Base-by-base conservation (phyloP, 2,113 vertebrate genomes). In the Centropristis striata region DNA sequence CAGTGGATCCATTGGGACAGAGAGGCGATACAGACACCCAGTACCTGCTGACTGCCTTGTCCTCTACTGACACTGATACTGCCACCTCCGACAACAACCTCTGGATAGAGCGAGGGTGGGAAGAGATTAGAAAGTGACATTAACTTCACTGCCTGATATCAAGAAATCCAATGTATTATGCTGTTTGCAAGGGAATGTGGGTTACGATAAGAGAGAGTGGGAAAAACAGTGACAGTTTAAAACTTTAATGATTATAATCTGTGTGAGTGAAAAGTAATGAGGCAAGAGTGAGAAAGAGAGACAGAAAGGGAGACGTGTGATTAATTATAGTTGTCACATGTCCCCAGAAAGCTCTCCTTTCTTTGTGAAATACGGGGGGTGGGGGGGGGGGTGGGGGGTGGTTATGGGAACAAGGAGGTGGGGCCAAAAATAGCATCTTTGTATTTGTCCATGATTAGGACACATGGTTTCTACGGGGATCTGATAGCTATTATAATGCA, bases 81-180 rank as follows among this genome's bases (percentile, higher is more conserved):
- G 95, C 94, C 73, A 99, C 97, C 92, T 99, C 97, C 28, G 97
- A 97, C 80, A 99, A 88, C 41, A 99, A 92, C 88, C 95, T 98
- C 98, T 96, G 81, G 27, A 85, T 13, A 72, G 20, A 87, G 44
- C 39, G 13, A 64, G 14, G 7, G 50, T 3, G 41, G 11, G 73
- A 39, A 71, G 18, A 61, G 32, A 73, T 20, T 12, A 75, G 61
- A 46, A 46, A 32, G 44, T 2, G 55, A 55, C 21, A n/a, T 67
- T 21, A 47, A 36, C 6, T 64, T 73, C 49, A 47, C 15, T 12
- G 8, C 11, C n/a, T 1, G 46, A 25, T 9, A 18, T 28, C 12
- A 39, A 74, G 32, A 60, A 39, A 61, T 60, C 14, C 27, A 58
- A 5, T 11, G 15, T 57, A 23, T 23, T 57, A 39, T 28, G 3